phyloP scores from a whole-genome alignment of 1,140 invertebrate genomes.

The Magallana ariakensis region DNA sequence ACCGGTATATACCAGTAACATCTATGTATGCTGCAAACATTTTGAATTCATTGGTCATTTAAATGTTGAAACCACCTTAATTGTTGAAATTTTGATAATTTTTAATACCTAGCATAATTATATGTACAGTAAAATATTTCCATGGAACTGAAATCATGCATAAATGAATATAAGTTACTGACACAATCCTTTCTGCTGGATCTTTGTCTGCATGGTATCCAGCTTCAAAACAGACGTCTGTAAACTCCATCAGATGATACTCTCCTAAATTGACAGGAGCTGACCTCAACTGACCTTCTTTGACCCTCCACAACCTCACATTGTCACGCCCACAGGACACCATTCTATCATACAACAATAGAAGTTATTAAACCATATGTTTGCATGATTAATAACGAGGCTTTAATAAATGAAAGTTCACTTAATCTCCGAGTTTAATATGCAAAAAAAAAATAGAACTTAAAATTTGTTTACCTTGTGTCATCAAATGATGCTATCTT shows the following conservation, averaged over 20 bases:
- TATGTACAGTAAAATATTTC: too few species aligned
- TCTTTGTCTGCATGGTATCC: slow-evolving; percentile 71
- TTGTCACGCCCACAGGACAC: slow-evolving; percentile 79
- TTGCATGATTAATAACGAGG: too few species aligned
- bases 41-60: too few species aligned
- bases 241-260: slow-evolving; percentile 78
- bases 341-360: slow-evolving; percentile 67
- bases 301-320: slow-evolving; percentile 78
- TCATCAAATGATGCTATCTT: slow-evolving; percentile 78
- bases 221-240: slow-evolving; percentile 77
- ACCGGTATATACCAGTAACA: too few species aligned
- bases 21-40: too few species aligned
- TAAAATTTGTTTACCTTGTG: slow-evolving; percentile 65
- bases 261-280: slow-evolving; percentile 77
- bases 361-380: too few species aligned
- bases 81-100: too few species aligned
- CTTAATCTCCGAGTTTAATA: background rate
- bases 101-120: too few species aligned
- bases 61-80: too few species aligned
- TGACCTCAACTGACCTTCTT: slow-evolving; percentile 76
- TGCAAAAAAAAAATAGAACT: background rate
- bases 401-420: background rate
- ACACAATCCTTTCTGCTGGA: slow-evolving; percentile 74
- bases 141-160: too few species aligned
- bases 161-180: slow-evolving; percentile 53